Conservation (phyloP, 2,113 vertebrate genomes). For the Halichoeres trimaculatus region DNA sequence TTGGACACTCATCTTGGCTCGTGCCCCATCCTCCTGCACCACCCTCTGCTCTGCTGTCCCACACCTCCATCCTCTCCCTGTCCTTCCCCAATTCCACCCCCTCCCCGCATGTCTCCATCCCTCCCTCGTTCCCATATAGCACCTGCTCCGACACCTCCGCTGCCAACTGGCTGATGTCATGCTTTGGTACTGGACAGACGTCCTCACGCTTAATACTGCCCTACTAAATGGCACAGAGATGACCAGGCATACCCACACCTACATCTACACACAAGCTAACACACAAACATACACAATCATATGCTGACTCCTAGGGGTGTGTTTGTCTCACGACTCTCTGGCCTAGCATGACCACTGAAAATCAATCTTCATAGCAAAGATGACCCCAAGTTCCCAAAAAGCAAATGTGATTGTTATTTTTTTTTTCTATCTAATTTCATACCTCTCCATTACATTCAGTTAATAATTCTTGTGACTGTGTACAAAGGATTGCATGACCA, state of each 20-base stretch:
- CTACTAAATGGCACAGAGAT: slow-evolving; percentile 66
- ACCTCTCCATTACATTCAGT: not conserved
- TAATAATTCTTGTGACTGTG: no score
- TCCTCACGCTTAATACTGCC: slow-evolving; percentile 73
- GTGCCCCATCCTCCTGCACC: slow-evolving; percentile 66
- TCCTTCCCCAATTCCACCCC: slow-evolving; percentile 75
- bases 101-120: slow-evolving; percentile 68
- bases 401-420: not conserved
- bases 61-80: slow-evolving; percentile 74
- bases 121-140: slow-evolving; percentile 72
- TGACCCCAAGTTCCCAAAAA: not conserved
- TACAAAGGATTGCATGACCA: no score
- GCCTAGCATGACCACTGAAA: slow-evolving; percentile 24
- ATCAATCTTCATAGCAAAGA: slow-evolving; percentile 23
- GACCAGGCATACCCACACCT: slow-evolving; percentile 47
- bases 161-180: slow-evolving; percentile 83
- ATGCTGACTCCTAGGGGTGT: slow-evolving; percentile 31
- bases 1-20: slow-evolving; percentile 79
- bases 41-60: slow-evolving; percentile 75
- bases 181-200: slow-evolving; percentile 71
- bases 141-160: slow-evolving; percentile 81
- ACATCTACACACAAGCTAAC: slow-evolving; percentile 8
- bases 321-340: slow-evolving; percentile 63
- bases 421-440: no score
- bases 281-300: slow-evolving; percentile 13